Percentiles rank a stretch among this genome's conserved stretches.
Evolutionary conservation across 2,113 vertebrate species (phyloP).

Genomic region (Proteles cristata): DNA sequence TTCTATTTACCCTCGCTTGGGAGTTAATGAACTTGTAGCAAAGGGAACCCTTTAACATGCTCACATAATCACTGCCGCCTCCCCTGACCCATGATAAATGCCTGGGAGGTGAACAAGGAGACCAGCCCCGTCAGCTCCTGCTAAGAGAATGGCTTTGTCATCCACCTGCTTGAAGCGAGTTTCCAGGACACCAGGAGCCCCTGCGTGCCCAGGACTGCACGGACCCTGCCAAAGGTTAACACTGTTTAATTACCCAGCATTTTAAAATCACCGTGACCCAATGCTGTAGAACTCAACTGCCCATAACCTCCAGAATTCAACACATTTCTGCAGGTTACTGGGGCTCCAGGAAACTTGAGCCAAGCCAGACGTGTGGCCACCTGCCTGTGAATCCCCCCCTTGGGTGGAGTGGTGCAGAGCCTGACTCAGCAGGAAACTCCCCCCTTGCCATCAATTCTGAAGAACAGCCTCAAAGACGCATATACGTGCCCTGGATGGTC

Average conservation of each 20-base stretch:
- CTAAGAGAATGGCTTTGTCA: no score
- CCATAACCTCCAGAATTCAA: background rate
- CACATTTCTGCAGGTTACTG: background rate
- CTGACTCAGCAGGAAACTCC: background rate
- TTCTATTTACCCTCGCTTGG: background rate
- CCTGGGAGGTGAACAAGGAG: background rate
- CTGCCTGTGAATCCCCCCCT: background rate
- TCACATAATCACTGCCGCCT: no score
- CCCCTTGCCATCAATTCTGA: background rate
- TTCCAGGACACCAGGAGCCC: background rate
- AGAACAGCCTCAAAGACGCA: background rate
- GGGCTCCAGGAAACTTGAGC: background rate
- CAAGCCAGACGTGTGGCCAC: background rate
- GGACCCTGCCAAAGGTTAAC: background rate
- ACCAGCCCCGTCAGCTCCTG: background rate
- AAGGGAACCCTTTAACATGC: background rate
- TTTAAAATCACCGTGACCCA: background rate
- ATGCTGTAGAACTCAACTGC: background rate
- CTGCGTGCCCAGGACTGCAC: rapidly evolving
- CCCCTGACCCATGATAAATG: background rate
- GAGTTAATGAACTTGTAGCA: background rate
- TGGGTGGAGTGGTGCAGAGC: background rate
- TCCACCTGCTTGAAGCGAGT: background rate
- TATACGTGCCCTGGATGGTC: rapidly evolving
- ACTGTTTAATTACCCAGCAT: background rate